phyloP scores from a whole-genome alignment of 2,888 invertebrate genomes.

The Heliconius sara region DNA sequence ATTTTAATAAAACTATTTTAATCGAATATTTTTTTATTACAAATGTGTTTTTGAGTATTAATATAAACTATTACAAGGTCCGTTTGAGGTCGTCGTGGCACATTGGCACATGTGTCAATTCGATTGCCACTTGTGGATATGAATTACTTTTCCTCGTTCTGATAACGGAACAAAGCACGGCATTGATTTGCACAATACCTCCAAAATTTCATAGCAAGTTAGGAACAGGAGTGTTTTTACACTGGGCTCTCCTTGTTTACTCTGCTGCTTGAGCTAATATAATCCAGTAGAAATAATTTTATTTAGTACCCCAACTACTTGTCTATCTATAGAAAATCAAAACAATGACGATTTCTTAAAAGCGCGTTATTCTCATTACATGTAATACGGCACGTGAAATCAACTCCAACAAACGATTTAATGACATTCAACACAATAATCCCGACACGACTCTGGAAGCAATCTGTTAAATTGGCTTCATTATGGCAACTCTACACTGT shows the following conservation, averaged over 20 bases:
- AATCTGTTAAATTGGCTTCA: constrained; percentile 43
- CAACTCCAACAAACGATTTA: constrained; percentile 38
- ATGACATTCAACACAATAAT: constrained; percentile 35
- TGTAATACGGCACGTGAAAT: constrained; percentile 34
- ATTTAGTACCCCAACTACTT: neutral
- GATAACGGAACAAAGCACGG: no score
- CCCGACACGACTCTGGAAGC: constrained; percentile 38
- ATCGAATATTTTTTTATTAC: no score
- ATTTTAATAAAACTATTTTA: no score
- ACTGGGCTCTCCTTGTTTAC: neutral
- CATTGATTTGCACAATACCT: no score
- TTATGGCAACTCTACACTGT: constrained; percentile 24
- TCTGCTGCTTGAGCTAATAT: no score
- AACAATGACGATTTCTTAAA: neutral
- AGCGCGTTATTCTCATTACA: constrained; percentile 8
- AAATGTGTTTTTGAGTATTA: no score
- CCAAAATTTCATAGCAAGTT: neutral
- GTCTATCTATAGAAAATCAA: neutral
- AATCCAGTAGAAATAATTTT: neutral
- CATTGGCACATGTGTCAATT: no score
- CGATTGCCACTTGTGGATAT: no score
- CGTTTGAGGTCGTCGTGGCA: no score
- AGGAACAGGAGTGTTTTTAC: neutral
- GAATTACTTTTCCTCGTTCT: neutral
- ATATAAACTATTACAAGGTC: no score